These are phyloP conservation scores for Thelaira solivaga DNA, from an alignment of 2,888 invertebrate genomes.

Conservation along the genomic window DNA sequence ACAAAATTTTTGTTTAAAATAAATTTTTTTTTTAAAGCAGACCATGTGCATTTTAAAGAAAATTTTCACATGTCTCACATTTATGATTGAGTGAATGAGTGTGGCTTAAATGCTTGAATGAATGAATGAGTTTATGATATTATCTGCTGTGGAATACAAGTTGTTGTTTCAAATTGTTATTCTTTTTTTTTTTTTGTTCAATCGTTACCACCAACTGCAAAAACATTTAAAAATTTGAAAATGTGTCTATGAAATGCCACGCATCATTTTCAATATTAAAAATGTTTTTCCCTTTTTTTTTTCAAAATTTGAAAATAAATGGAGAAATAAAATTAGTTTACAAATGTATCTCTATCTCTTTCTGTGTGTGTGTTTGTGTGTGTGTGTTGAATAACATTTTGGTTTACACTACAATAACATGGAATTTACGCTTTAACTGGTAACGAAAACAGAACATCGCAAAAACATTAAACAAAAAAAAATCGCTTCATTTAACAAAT, in stretches of 20 bases:
- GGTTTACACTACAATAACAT: slow-evolving; percentile 58
- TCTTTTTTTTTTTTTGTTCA: slow-evolving; percentile 64
- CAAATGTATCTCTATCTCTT: neutral
- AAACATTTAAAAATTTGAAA: slow-evolving; percentile 24
- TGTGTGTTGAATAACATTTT: slow-evolving; percentile 16
- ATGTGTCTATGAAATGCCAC: neutral
- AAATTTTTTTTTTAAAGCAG: no score
- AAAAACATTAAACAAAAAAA: slow-evolving; percentile 68
- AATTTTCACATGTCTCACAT: slow-evolving; percentile 50
- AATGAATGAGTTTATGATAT: slow-evolving; percentile 18
- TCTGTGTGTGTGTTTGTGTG: neutral
- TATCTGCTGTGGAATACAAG: slow-evolving; percentile 38
- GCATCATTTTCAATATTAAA: slow-evolving; percentile 68
- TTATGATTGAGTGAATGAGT: no score
- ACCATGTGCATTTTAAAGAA: slow-evolving; percentile 39
- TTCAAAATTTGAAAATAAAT: slow-evolving; percentile 12
- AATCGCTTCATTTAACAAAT: slow-evolving; percentile 75
- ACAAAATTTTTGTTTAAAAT: neutral
- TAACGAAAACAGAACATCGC: slow-evolving; percentile 65
- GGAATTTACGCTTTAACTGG: slow-evolving; percentile 71
- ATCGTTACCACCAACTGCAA: slow-evolving; percentile 6
- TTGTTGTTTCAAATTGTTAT: slow-evolving; percentile 63
- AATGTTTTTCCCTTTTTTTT: no score
- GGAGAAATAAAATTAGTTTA: slow-evolving; percentile 22
- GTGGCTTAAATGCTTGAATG: no score